Base-by-base conservation (phyloP, 1,140 invertebrate species). In the Rhopalosiphum padi region DNA sequence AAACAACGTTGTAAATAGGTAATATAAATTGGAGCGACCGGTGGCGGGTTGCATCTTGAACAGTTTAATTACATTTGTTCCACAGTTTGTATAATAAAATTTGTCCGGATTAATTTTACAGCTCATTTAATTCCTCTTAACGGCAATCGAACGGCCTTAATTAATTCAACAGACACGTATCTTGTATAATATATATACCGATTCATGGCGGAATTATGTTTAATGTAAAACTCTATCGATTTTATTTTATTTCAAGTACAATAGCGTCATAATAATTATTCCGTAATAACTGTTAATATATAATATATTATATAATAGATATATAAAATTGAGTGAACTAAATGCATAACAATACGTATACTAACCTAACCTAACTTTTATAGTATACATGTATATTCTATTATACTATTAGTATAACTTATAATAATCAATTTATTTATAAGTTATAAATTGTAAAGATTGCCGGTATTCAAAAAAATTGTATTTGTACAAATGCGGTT, bases 11-110 rank as follows among this genome's bases (percentile, higher is more conserved):
- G 37, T 53, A 90, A 90, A 90, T 23, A 90, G 89, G 22, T 41
- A 53, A 93, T 93, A 85, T 93, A 93, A 93, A 93, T 85, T 93
- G 82, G 77, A 92, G n/a, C 91, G 90, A 91, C 43, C 48, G 86
- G n/a, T 11, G 86, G 48, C 48, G 86, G 86, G 60, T 30, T 23
- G 46, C 91, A 15, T 53, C 91, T 85, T 85, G 77, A 93, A 93
- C 91, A 83, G 91, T 93, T 85, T 93, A 93, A 93, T 93, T 93
- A 93, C 91, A 25, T 93, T 85, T 37, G 91, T 93, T 93, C 35
- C 91, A 35, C 91, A 18, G 46, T 85, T 85, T 85, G 46, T 85
- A 93, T 93, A 93, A 93, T 93, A 93, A 83, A 93, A 93, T 93
- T 93, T 93, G 82, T 93, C 91, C 48, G 9, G 77, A 35, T 93